Conservation (phyloP, 2,888 invertebrate genomes). For the Eristalinus sepulchralis region DNA sequence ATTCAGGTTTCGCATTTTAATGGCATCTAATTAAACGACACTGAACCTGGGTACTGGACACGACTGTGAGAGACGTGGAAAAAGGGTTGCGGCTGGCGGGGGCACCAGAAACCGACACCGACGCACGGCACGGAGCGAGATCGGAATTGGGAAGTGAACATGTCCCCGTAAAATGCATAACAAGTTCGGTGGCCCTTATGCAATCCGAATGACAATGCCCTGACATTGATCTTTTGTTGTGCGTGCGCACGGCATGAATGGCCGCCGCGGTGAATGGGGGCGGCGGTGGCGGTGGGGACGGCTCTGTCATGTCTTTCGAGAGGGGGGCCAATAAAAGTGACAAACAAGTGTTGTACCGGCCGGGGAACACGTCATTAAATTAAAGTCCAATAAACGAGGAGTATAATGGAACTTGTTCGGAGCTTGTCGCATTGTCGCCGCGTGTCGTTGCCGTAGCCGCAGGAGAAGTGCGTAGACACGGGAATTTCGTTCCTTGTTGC, state of each 20-base stretch:
- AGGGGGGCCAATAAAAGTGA: conserved; percentile 65
- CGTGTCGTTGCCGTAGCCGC: neutral
- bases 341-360: conserved; percentile 57
- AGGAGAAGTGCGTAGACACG: neutral
- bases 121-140: conserved; percentile 5
- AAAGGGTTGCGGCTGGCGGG: neutral
- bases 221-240: conserved; percentile 64
- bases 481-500: neutral
- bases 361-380: conserved; percentile 62
- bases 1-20: conserved; percentile 71
- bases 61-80: neutral
- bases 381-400: conserved; percentile 61
- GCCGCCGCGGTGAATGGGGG: conserved; percentile 42
- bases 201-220: conserved; percentile 13
- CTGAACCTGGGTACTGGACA: conserved; percentile 42
- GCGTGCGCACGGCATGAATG: conserved; percentile 52
- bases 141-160: conserved; percentile 53
- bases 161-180: conserved; percentile 23
- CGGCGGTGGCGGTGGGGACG: neutral
- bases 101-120: conserved; percentile 54
- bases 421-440: neutral
- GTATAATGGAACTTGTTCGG: neutral
- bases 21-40: conserved; percentile 70
- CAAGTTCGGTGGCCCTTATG: conserved; percentile 13
- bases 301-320: conserved; percentile 56